Conservation (phyloP, 2,797 vertebrate genomes). For the Ptychobarbus kaznakovi region DNA sequence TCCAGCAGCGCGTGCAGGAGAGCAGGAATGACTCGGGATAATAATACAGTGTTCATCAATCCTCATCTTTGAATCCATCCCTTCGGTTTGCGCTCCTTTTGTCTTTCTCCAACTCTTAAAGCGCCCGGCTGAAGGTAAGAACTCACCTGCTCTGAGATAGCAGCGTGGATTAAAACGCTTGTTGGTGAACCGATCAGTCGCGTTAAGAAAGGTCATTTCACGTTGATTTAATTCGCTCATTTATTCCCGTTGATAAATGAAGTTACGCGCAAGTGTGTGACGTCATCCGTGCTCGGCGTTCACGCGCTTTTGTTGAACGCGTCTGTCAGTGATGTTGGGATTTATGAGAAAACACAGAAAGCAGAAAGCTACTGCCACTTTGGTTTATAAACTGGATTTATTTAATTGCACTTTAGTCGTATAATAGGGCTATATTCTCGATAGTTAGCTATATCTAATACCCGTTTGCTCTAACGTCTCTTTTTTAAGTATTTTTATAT, state of each 20-base stretch:
- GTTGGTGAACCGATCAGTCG: neutral
- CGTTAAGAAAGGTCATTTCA: neutral
- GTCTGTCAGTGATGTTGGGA: neutral
- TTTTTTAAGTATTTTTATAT: neutral
- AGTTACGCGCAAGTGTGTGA: neutral
- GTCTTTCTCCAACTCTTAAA: constrained; percentile 9
- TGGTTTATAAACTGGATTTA: neutral
- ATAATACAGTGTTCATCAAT: neutral
- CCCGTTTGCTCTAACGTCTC: neutral
- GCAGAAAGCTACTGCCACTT: neutral
- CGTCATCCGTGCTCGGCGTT: neutral
- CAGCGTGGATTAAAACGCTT: neutral
- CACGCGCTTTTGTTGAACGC: neutral
- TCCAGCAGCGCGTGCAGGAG: constrained; percentile 5
- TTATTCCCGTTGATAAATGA: neutral
- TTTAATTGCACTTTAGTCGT: neutral
- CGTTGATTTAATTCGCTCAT: neutral
- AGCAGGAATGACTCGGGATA: constrained; percentile 14
- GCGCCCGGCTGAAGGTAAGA: constrained; percentile 3
- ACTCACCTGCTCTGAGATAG: neutral
- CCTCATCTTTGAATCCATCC: neutral
- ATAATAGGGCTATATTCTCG: neutral
- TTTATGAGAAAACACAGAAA: neutral
- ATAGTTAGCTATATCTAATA: neutral
- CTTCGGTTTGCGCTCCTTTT: neutral